These are phyloP conservation scores for Pangasius macronema DNA, from an alignment of 2,797 vertebrate species.

Conservation along the genomic window DNA sequence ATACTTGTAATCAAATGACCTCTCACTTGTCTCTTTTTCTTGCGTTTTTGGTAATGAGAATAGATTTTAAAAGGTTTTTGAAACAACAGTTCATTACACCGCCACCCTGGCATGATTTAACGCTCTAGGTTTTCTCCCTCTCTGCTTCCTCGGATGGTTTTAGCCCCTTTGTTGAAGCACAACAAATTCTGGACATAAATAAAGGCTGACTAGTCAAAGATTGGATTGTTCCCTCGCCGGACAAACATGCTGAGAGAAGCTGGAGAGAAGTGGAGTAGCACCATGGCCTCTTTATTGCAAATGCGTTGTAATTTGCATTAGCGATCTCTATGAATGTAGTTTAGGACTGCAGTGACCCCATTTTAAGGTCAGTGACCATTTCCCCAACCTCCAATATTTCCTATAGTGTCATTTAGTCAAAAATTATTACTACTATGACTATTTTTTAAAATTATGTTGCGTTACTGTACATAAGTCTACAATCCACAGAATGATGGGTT, in stretches of 20 bases:
- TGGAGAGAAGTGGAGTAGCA: conserved; percentile 62
- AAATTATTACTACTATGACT: not conserved
- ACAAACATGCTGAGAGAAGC: conserved; percentile 70
- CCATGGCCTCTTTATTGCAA: not conserved
- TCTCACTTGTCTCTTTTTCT: conserved; percentile 62
- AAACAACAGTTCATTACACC: conserved; percentile 69
- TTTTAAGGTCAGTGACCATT: not conserved
- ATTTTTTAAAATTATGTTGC: not conserved
- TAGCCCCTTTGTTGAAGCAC: conserved; percentile 58
- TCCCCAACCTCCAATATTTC: not conserved
- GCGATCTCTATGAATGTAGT: not conserved
- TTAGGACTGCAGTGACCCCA: not conserved
- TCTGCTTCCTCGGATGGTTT: conserved; percentile 53
- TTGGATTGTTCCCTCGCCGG: conserved; percentile 74
- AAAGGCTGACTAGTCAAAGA: conserved; percentile 80
- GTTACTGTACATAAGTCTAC: not conserved
- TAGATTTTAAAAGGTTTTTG: conserved; percentile 53
- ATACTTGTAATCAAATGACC: conserved; percentile 64
- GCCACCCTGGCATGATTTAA: conserved; percentile 67
- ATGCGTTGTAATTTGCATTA: not conserved
- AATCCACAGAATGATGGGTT: not conserved
- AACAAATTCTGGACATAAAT: conserved; percentile 78
- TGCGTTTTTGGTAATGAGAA: conserved; percentile 46
- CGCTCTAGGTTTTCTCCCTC: conserved; percentile 66
- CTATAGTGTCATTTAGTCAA: not conserved